phyloP scores from a whole-genome alignment of 1,140 invertebrate genomes.

The Leptinotarsa defecta region DNA sequence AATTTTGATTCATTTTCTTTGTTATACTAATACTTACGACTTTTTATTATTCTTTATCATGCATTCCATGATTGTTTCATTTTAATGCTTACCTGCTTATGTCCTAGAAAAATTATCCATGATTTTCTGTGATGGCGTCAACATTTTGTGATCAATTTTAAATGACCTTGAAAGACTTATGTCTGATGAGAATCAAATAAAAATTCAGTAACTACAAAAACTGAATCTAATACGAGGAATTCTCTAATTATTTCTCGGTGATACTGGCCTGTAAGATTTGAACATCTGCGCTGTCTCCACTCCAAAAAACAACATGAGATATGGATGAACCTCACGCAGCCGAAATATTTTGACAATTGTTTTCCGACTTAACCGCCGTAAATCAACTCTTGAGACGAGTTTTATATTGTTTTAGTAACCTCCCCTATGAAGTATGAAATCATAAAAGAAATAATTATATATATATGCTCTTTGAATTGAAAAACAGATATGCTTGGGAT shows the following conservation, averaged over 20 bases:
- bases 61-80: too few species aligned
- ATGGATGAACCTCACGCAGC: neutral
- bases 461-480: neutral
- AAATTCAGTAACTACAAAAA: too few species aligned
- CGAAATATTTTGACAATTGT: slow-evolving; percentile 19
- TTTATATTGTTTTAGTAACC: slow-evolving; percentile 15
- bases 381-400: slow-evolving; percentile 2
- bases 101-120: too few species aligned
- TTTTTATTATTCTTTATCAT: too few species aligned
- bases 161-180: too few species aligned
- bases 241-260: neutral
- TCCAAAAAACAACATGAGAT: neutral
- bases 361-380: slow-evolving; percentile 10
- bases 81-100: too few species aligned
- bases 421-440: neutral
- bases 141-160: too few species aligned
- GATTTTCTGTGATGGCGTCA: too few species aligned
- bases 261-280: neutral
- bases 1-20: too few species aligned
- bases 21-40: too few species aligned
- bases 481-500: neutral
- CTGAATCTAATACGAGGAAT: too few species aligned
- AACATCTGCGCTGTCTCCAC: slow-evolving; percentile 10
- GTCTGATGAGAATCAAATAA: too few species aligned
- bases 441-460: slow-evolving; percentile 18